phyloP scores from a whole-genome alignment of 2,888 invertebrate genomes.

The Stenoptilia bipunctidactyla region DNA sequence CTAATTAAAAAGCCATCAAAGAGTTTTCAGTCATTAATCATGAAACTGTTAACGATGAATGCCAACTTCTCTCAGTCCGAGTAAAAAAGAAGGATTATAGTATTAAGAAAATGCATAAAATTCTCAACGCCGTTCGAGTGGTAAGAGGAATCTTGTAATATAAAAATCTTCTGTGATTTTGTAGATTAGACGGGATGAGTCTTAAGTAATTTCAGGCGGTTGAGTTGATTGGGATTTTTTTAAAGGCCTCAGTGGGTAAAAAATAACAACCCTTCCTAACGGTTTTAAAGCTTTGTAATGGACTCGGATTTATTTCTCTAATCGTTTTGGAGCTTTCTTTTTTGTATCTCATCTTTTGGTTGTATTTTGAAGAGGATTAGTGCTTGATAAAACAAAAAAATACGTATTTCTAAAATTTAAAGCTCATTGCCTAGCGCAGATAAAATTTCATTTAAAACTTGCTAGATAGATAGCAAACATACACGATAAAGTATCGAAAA shows the following conservation, averaged over 20 bases:
- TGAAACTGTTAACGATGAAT: constrained; percentile 69
- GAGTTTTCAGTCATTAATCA: constrained; percentile 72
- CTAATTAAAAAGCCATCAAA: constrained; percentile 73
- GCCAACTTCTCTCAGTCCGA: constrained; percentile 52
- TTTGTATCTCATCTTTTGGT: constrained; percentile 17
- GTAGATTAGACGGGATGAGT: constrained; percentile 48
- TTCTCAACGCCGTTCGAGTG: constrained; percentile 59
- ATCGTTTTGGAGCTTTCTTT: constrained; percentile 28
- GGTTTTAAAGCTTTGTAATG: constrained; percentile 58
- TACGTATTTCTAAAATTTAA: no score
- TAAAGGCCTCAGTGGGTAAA: constrained; percentile 32
- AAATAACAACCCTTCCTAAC: constrained; percentile 38
- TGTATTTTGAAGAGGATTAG: neutral
- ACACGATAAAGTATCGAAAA: no score
- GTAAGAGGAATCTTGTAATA: constrained; percentile 40
- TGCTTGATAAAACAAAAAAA: no score
- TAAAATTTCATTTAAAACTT: no score
- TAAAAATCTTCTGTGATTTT: constrained; percentile 50
- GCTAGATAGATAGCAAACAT: no score
- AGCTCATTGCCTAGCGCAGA: no score
- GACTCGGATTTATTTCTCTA: constrained; percentile 28
- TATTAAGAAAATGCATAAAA: constrained; percentile 65
- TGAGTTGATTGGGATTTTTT: constrained; percentile 54
- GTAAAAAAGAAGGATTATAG: constrained; percentile 58
- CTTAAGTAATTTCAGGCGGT: constrained; percentile 56